Conservation (phyloP, 2,113 vertebrate species). For the Dromas ardeola region DNA sequence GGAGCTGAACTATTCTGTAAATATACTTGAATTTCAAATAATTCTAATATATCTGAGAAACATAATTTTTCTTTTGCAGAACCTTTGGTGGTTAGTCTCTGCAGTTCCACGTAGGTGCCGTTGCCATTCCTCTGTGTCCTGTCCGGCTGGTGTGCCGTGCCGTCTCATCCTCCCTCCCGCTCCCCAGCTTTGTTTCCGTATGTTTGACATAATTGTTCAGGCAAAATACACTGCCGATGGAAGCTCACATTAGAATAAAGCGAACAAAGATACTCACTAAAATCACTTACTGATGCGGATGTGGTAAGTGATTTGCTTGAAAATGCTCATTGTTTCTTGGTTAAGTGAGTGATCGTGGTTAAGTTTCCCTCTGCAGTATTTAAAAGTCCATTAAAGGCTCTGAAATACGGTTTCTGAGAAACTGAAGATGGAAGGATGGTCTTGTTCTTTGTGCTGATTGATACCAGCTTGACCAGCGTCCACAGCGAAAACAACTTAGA, state of each 20-base stretch:
- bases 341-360: neutral
- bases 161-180: neutral
- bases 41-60: neutral
- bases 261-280: neutral
- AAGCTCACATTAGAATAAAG: neutral
- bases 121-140: rapidly evolving
- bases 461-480: neutral
- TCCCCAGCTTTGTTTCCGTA: neutral
- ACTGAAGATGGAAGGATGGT: neutral
- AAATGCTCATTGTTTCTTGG: neutral
- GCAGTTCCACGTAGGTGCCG: rapidly evolving
- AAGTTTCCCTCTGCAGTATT: neutral
- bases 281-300: neutral
- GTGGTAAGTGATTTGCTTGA: neutral
- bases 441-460: neutral
- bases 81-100: neutral
- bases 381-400: slow-evolving; percentile 36
- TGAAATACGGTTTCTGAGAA: neutral
- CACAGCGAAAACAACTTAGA: neutral
- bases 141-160: rapidly evolving
- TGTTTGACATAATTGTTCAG: neutral
- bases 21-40: neutral
- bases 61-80: neutral
- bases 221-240: neutral
- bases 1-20: neutral